These are phyloP conservation scores for Crocallis elinguaria DNA, from an alignment of 2,888 invertebrate species.

Conservation along the genomic window DNA sequence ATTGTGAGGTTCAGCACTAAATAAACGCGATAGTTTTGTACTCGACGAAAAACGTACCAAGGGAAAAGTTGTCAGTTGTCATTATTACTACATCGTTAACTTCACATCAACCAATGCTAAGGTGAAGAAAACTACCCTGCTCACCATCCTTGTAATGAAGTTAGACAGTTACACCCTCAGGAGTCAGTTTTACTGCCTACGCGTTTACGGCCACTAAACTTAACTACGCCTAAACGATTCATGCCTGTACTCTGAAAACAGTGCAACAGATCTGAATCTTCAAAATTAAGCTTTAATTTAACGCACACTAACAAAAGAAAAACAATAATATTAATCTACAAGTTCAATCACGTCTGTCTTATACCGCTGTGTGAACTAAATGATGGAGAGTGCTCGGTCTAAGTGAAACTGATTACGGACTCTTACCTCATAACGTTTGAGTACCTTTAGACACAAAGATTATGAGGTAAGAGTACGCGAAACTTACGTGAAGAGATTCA, in stretches of 20 bases:
- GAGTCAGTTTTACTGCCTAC: conserved; percentile 60
- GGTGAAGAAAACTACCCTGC: conserved; percentile 37
- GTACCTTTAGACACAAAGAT: no score
- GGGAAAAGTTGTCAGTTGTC: neutral
- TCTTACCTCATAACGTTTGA: no score
- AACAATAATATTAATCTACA: neutral
- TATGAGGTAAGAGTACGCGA: no score
- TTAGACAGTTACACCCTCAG: conserved; percentile 63
- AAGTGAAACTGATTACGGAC: no score
- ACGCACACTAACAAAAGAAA: neutral
- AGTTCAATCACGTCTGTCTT: neutral
- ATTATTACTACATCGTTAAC: conserved; percentile 24
- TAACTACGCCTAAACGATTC: conserved; percentile 64
- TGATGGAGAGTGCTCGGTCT: neutral
- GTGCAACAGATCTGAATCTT: conserved; percentile 3
- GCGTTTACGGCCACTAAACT: conserved; percentile 72
- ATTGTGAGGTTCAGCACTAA: no score
- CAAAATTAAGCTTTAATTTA: neutral
- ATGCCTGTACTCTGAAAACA: conserved; percentile 41
- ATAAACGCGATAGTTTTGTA: no score
- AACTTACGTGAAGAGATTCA: no score
- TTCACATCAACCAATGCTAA: conserved; percentile 20
- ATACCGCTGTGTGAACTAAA: neutral
- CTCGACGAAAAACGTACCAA: no score
- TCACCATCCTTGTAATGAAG: conserved; percentile 59